Conservation (phyloP, 2,797 vertebrate genomes). For the Synaphobranchus kaupii region DNA sequence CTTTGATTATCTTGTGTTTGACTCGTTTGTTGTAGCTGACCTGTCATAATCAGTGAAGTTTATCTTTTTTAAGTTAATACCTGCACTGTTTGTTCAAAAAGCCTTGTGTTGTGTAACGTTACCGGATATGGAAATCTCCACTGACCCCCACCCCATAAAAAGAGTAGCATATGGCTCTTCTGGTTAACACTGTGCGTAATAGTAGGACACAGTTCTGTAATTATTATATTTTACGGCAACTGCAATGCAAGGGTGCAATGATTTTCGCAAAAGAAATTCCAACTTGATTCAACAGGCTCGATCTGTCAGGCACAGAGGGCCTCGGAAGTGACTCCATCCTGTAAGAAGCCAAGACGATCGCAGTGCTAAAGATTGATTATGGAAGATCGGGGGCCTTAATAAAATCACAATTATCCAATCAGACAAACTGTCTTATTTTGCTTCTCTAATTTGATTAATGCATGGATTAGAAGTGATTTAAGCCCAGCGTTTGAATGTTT, state of each 20-base stretch:
- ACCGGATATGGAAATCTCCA: not conserved
- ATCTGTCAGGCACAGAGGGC: not conserved
- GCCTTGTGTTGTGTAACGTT: slow-evolving; percentile 3
- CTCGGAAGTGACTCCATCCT: not conserved
- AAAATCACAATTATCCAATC: not conserved
- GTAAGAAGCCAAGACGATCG: not conserved
- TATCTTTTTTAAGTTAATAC: not conserved
- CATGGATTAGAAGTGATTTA: not conserved
- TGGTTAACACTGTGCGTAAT: not conserved
- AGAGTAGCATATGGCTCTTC: not conserved
- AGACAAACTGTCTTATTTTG: not conserved
- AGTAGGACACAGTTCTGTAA: not conserved
- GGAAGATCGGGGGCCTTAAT: not conserved
- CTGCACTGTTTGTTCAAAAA: not conserved
- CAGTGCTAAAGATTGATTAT: not conserved
- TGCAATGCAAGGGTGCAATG: not conserved
- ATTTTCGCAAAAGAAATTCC: not conserved
- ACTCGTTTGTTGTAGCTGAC: not conserved
- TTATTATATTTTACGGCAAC: not conserved
- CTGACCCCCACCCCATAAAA: not conserved
- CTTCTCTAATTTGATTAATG: not conserved
- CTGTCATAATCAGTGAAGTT: not conserved
- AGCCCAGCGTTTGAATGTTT: not conserved
- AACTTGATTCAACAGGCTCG: not conserved
- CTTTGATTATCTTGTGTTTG: not conserved